Evolutionary conservation across 2,797 vertebrate genomes (phyloP), one percentile per base, ranked within the genome.

Genomic region (Malacoraja senta): DNA sequence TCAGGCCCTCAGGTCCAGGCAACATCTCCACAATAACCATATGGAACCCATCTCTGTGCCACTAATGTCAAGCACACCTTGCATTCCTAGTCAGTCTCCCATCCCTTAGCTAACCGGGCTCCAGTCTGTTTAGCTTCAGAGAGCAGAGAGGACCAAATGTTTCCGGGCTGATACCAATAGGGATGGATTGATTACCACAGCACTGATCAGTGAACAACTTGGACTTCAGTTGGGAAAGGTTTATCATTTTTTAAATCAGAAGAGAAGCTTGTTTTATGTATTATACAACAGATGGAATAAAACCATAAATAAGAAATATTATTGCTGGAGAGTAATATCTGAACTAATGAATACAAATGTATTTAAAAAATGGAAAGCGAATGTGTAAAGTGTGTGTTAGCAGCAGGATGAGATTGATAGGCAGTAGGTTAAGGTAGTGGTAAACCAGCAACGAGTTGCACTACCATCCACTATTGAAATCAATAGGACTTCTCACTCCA

Each of bases 401-500:
- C 61, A 88, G 84, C 10, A 88, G 63, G 61, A 88, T 8, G 32
- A 35, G 29, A 88, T 88, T 17, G 29, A 65, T 29, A 65, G 84
- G 35, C 65, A 35, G 29, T 78, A 88, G 68, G 65, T n/a, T 88
- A 88, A 88, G 61, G 17, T 61, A 35, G 84, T 8, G 63, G 63
- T 35, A 88, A 88, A 88, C 61, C 84, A 84, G 81, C 53, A 84
- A 84, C 13, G 1, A 84, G 53, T 29, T 88, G 84, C 32, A 24
- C 29, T 68, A 35, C 32, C 32, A 88, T 88, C 68, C 84, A 88
- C 84, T 88, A 17, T 88, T 88, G 17, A 65, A 68, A 88, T 88
- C 84, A 88, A 88, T 88, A 68, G n/a, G n/a, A 9, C 26, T 68
- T 38, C 19, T 68, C 65, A 88, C 84, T 88, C 63, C 61, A 88